Evolutionary conservation across 2,797 vertebrate species (phyloP), one percentile per base, ranked within the genome.

Genomic region (Phaenicophaeus curvirostris): DNA sequence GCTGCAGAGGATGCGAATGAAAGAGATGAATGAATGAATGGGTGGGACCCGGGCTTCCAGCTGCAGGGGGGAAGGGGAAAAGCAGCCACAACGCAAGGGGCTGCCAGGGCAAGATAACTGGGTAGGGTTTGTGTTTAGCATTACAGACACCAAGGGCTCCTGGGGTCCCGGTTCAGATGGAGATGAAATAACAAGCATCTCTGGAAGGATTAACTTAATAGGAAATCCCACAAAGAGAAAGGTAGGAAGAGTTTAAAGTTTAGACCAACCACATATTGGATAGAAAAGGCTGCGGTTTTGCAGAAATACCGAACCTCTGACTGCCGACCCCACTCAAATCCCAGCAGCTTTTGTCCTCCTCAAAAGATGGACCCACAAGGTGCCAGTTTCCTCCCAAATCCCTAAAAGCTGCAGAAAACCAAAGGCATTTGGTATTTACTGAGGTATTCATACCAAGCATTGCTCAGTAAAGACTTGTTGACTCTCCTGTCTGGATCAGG

Each of bases 21-120:
- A 96, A 96, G 42, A 87, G 89, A 95, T 89, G 91, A 93, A 92
- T 69, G 67, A 85, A 54, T 57, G 89, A 87, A 65, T 25, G 44
- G 61, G 65, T 25, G 41, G 61, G 91, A 93, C 82, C 78, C 80
- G 89, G 15, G 78, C 63, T 95, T 48, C 85, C 95, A 93, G 91
- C 95, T 89, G 94, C 89, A 92, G 66, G 72, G 82, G 82, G 72
- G 68, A 77, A 77, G 37, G 30, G 84, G 57, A 15, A 81, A 73
- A 30, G 21, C 53, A 37, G 44, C 25, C 61, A 85, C 73, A 71
- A 59, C 9, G 42, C 14, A 2, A 51, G 67, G 31, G 35, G 16
- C 58, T 89, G 81, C 55, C 7, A 8, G 18, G 31, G 37, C 2
- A 1, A 80, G 37, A 46, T 65, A 93, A 46, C 77, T 39, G 46